Evolutionary conservation across 2,888 invertebrate species (phyloP).

Genomic region (Eupithecia insigniata): DNA sequence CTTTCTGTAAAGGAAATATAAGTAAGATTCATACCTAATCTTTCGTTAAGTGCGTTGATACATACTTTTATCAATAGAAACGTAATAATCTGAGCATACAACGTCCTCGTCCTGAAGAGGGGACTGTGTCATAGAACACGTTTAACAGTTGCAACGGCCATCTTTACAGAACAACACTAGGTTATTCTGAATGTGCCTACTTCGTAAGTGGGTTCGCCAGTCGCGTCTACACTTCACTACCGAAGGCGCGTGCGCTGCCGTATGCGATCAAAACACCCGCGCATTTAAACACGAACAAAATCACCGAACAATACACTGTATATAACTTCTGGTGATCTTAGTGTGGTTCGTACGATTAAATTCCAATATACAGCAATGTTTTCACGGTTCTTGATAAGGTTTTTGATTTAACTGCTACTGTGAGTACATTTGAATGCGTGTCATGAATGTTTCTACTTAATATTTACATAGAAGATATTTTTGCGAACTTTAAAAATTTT

Average conservation of each 20-base stretch:
- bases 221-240: constrained; percentile 57
- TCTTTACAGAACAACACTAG: constrained; percentile 3
- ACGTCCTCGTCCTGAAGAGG: neutral
- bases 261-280: constrained; percentile 42
- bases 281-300: constrained; percentile 24
- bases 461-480: neutral
- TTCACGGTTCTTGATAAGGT: constrained; percentile 54
- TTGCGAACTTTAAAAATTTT: neutral
- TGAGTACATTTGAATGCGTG: constrained; percentile 47
- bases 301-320: constrained; percentile 7
- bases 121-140: constrained; percentile 7
- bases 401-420: constrained; percentile 68
- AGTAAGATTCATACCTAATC: too few species aligned
- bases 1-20: too few species aligned
- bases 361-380: constrained; percentile 40
- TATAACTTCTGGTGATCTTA: constrained; percentile 41
- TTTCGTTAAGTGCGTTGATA: too few species aligned
- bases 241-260: constrained; percentile 53
- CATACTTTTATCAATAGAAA: too few species aligned
- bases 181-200: constrained; percentile 10
- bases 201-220: constrained; percentile 39
- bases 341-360: constrained; percentile 44
- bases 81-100: too few species aligned
- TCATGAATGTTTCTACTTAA: constrained; percentile 13
- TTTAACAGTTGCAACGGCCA: constrained; percentile 7